Evolutionary conservation across 1,140 invertebrate species (phyloP).

Genomic region (Tetramorium simillimum): DNA sequence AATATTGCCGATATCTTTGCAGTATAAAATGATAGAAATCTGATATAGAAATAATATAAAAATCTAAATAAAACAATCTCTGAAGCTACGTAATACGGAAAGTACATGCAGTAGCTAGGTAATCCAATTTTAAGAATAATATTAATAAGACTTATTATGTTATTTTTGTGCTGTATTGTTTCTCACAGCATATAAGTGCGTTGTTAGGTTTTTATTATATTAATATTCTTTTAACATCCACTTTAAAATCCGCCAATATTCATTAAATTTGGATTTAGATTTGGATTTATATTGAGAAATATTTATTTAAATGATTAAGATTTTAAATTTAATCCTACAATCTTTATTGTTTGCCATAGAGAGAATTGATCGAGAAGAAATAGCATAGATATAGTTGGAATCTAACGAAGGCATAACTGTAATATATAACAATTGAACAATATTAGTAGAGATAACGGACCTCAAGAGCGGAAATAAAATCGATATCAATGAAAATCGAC

Average conservation of each 20-base stretch:
- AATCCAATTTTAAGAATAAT: background rate
- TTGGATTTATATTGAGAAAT: background rate
- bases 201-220: background rate
- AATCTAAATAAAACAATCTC: background rate
- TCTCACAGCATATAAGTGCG: background rate
- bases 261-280: background rate
- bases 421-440: background rate
- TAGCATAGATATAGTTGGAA: background rate
- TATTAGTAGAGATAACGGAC: background rate
- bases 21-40: no score
- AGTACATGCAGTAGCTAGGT: background rate
- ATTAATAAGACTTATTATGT: background rate
- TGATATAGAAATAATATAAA: background rate
- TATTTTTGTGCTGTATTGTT: background rate
- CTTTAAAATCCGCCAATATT: background rate
- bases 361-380: background rate
- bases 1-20: background rate
- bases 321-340: background rate
- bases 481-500: slow-evolving; percentile 6
- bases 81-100: background rate
- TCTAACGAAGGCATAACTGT: background rate
- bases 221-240: background rate
- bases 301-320: background rate
- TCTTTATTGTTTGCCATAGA: background rate
- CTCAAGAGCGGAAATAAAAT: slow-evolving; percentile 19